Conservation (phyloP, 1,140 invertebrate species). For the Drosophila persimilis region DNA sequence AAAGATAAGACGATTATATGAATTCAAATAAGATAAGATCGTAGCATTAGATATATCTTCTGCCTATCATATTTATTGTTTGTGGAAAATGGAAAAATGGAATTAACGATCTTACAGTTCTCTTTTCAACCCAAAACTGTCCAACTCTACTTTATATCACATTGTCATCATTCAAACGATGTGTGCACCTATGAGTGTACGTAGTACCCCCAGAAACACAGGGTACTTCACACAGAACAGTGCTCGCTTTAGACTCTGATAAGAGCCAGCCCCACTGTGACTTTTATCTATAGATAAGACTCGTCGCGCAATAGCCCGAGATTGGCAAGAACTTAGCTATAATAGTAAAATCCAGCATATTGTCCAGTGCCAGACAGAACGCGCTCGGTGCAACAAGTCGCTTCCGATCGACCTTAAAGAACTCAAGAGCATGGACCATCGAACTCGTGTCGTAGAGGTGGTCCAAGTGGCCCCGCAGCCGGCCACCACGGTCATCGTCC, state of each 20-base stretch:
- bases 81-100: not conserved
- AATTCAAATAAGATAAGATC: constrained; percentile 4
- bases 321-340: constrained; percentile 36
- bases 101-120: too few species aligned
- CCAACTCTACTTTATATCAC: too few species aligned
- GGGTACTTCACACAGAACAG: constrained; percentile 25
- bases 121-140: too few species aligned
- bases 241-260: constrained; percentile 8
- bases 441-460: constrained; percentile 64
- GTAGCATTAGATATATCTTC: not conserved
- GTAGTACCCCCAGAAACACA: constrained; percentile 1
- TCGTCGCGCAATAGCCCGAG: constrained; percentile 25
- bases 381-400: constrained; percentile 37
- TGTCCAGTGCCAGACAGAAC: constrained; percentile 27
- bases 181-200: not conserved
- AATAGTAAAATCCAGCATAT: constrained; percentile 16
- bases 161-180: too few species aligned
- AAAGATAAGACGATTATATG: not conserved
- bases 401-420: not conserved
- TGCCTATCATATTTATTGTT: not conserved
- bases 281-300: constrained; percentile 45
- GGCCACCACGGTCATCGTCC: constrained; percentile 63
- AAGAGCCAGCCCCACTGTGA: constrained; percentile 2
- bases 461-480: constrained; percentile 56
- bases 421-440: constrained; percentile 50